Evolutionary conservation across 2,797 vertebrate genomes (phyloP).

Genomic region (Amazona finschi): DNA sequence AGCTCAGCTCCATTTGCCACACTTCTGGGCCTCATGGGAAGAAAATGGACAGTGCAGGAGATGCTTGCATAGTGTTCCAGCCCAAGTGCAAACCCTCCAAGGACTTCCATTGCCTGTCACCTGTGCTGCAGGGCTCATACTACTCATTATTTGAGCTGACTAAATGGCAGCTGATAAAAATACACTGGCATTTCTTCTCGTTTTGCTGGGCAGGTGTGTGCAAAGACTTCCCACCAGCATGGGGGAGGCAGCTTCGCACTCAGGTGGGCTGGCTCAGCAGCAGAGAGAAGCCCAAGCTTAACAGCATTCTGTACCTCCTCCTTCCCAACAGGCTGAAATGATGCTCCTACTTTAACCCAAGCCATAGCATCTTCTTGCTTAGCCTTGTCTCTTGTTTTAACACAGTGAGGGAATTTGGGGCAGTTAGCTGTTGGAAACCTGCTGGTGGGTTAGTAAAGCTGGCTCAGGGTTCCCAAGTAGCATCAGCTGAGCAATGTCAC

Average conservation of each 20-base stretch:
- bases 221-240: not conserved
- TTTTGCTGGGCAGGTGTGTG: not conserved
- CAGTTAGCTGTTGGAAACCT: not conserved
- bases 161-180: constrained; percentile 30
- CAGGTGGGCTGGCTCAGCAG: not conserved
- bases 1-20: not conserved
- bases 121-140: not conserved
- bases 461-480: not conserved
- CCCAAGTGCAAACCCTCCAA: not conserved
- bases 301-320: not conserved
- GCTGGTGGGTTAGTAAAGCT: not conserved
- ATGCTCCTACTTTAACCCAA: not conserved
- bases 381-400: not conserved
- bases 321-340: not conserved
- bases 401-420: not conserved
- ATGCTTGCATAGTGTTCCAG: not conserved
- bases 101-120: not conserved
- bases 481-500: not conserved
- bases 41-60: not conserved
- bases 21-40: accelerated
- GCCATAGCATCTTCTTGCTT: not conserved
- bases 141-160: not conserved
- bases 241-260: not conserved
- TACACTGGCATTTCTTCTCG: not conserved
- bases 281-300: not conserved